Base-by-base conservation (phyloP, 2,113 vertebrate genomes). In the Phrynocephalus versicolor region DNA sequence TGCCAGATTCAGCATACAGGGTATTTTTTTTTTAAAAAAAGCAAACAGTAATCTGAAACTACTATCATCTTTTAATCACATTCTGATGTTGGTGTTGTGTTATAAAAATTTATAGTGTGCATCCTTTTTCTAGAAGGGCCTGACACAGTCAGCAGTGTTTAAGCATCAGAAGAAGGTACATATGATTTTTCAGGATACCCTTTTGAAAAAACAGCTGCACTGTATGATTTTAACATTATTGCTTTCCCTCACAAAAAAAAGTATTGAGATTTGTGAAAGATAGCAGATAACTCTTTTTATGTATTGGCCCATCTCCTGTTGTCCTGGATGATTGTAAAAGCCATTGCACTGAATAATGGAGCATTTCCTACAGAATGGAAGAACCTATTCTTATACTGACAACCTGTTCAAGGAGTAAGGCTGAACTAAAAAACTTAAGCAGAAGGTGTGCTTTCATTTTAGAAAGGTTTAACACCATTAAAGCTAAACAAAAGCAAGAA, bases 221-320 rank as follows among this genome's bases (percentile, higher is more conserved):
- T 71, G 0, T 0, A 0, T 51, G 16, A 0, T 23, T 85, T 37
- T 16, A 74, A 1, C 19, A 3, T 39, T 77, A 15, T 12, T 78
- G 21, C 7, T n/a, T 83, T 14, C 60, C 14, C 51, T 80, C 19
- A 1, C 2, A 69, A 27, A 81, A n/a, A n/a, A n/a, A n/a, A n/a
- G n/a, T n/a, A n/a, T n/a, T n/a, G n/a, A n/a, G n/a, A n/a, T n/a
- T n/a, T n/a, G n/a, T n/a, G n/a, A n/a, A n/a, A n/a, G n/a, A n/a
- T n/a, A n/a, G n/a, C n/a, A n/a, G n/a, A n/a, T n/a, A n/a, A 58
- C 10, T 19, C 71, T 30, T 0, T 51, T 0, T 16, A 14, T 39
- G 30, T 79, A 80, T 73, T n/a, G n/a, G 23, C n/a, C 83, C 60
- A 55, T 51, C 16, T 64, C 45, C 33, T 4, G 4, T 77, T 67